Conservation (phyloP, 1,140 invertebrate genomes). For the Danaus plexippus region DNA sequence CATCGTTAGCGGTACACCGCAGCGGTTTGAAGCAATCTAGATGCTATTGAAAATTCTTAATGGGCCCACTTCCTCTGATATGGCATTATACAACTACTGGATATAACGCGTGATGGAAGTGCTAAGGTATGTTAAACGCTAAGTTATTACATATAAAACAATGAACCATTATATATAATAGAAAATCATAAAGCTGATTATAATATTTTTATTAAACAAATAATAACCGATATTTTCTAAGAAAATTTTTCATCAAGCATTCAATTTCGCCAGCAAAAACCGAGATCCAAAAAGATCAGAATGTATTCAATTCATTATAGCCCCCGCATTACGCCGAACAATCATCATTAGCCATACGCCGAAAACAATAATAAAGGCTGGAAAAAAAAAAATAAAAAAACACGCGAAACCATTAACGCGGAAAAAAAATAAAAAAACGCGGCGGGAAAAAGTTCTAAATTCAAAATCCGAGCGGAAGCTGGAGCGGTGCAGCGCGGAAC, state of each 20-base stretch:
- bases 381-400: slow-evolving; percentile 31
- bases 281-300: slow-evolving; percentile 23
- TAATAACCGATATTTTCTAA: slow-evolving; percentile 18
- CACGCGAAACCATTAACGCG: slow-evolving; percentile 36
- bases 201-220: no score
- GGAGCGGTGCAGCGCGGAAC: slow-evolving; percentile 36
- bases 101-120: no score
- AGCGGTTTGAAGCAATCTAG: no score
- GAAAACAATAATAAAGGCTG: slow-evolving; percentile 49
- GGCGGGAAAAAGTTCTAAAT: slow-evolving; percentile 46
- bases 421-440: slow-evolving; percentile 33
- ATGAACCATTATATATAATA: no score
- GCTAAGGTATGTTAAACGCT: no score
- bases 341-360: slow-evolving; percentile 50
- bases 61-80: no score
- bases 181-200: no score
- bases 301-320: slow-evolving; percentile 38
- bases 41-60: no score
- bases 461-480: slow-evolving; percentile 54
- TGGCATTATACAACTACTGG: no score
- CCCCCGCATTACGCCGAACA: slow-evolving; percentile 43
- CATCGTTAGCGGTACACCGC: no score
- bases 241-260: slow-evolving; percentile 29
- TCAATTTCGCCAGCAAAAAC: slow-evolving; percentile 30
- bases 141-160: no score